Conservation (phyloP, 2,888 invertebrate species). For the Drosophila lacicola region DNA sequence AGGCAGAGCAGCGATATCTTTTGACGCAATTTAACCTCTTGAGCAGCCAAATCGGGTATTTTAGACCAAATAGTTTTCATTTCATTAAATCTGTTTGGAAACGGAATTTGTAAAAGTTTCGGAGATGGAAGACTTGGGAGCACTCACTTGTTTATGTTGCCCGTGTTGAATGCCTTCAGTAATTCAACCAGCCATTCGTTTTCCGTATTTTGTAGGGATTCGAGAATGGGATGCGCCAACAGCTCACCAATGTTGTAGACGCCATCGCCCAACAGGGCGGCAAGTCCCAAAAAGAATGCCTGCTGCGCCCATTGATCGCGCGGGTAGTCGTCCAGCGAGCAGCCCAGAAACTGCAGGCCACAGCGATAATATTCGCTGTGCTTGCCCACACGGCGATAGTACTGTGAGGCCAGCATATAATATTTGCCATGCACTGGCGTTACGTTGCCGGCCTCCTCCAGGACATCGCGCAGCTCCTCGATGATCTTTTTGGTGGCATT, state of each 20-base stretch:
- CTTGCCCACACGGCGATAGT: slow-evolving; percentile 93
- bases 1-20: slow-evolving; percentile 98
- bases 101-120: too few species aligned
- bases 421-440: slow-evolving; percentile 97
- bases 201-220: slow-evolving; percentile 91
- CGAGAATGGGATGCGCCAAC: slow-evolving; percentile 96
- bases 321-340: slow-evolving; percentile 89
- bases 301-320: slow-evolving; percentile 89
- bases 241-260: slow-evolving; percentile 99
- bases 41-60: slow-evolving; percentile 93
- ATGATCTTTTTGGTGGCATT: slow-evolving; percentile 93
- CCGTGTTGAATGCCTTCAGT: slow-evolving; percentile 93
- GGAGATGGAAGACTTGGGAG: too few species aligned
- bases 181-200: slow-evolving; percentile 96
- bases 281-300: slow-evolving; percentile 96
- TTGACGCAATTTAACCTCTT: slow-evolving; percentile 92
- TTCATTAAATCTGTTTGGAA: slow-evolving; percentile 86
- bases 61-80: slow-evolving; percentile 89
- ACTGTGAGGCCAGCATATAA: slow-evolving; percentile 96
- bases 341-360: slow-evolving; percentile 93
- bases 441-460: slow-evolving; percentile 96
- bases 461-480: slow-evolving; percentile 92
- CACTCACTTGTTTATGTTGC: slow-evolving; percentile 89
- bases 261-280: slow-evolving; percentile 96
- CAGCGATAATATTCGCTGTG: slow-evolving; percentile 98